phyloP scores from a whole-genome alignment of 2,888 invertebrate species.

The Abrostola tripartita region DNA sequence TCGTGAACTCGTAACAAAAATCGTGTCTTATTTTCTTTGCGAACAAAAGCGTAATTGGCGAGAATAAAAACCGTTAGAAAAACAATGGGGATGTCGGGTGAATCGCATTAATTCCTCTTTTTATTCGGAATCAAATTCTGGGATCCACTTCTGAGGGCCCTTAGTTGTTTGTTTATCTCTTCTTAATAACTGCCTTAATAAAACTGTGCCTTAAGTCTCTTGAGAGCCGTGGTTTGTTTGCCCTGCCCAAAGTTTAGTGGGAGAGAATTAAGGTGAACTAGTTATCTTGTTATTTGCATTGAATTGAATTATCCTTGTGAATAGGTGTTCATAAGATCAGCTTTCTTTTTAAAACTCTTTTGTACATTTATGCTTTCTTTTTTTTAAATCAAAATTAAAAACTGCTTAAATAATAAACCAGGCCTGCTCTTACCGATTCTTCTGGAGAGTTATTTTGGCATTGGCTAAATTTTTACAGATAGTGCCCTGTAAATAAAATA shows the following conservation, averaged over 20 bases:
- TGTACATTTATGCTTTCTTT: background rate
- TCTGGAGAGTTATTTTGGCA: too few relatives aligned
- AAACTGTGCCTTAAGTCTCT: slow-evolving; percentile 58
- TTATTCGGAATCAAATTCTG: slow-evolving; percentile 56
- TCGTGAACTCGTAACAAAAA: slow-evolving; percentile 31
- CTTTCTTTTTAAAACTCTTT: background rate
- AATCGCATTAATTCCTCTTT: slow-evolving; percentile 58
- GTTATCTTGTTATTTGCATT: slow-evolving; percentile 45
- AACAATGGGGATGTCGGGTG: slow-evolving; percentile 47
- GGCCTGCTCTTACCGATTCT: too few relatives aligned
- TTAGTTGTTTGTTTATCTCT: slow-evolving; percentile 66
- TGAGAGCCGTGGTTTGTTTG: slow-evolving; percentile 49
- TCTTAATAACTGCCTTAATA: slow-evolving; percentile 71
- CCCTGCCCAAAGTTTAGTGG: slow-evolving; percentile 31
- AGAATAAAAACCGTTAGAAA: slow-evolving; percentile 48
- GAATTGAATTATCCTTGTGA: slow-evolving; percentile 25
- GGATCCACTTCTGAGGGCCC: slow-evolving; percentile 39
- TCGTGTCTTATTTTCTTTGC: slow-evolving; percentile 36
- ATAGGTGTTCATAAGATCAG: background rate
- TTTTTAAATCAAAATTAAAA: background rate
- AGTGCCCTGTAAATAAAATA: too few relatives aligned
- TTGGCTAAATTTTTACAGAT: too few relatives aligned
- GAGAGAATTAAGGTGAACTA: slow-evolving; percentile 37
- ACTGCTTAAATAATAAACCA: too few relatives aligned
- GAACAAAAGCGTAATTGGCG: slow-evolving; percentile 49